Conservation (phyloP, 2,113 vertebrate genomes). For the Xiphias gladius region DNA sequence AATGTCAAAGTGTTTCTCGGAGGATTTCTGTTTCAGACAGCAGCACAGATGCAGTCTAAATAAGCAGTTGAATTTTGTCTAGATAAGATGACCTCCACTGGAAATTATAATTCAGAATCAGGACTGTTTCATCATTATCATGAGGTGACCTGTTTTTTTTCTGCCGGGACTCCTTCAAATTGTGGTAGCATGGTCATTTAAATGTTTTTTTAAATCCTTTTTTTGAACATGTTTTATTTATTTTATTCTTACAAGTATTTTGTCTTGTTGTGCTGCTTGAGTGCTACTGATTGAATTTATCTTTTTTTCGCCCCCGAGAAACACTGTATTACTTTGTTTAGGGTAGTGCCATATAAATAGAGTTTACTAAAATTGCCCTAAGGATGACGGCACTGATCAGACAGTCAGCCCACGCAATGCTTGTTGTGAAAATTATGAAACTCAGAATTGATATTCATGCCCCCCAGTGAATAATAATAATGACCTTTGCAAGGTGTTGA, state of each 20-base stretch:
- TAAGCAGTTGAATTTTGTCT: slow-evolving; percentile 13
- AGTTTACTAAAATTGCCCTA: not conserved
- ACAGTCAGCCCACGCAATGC: not conserved
- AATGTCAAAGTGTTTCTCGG: slow-evolving; percentile 55
- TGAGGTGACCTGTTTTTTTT: not conserved
- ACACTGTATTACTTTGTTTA: not conserved
- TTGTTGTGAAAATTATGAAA: slow-evolving; percentile 2
- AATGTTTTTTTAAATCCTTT: too few species aligned
- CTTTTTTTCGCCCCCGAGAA: too few species aligned
- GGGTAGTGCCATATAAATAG: not conserved
- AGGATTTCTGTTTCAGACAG: slow-evolving; percentile 18
- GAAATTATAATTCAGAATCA: slow-evolving; percentile 18
- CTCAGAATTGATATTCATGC: slow-evolving; percentile 38
- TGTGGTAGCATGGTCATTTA: not conserved
- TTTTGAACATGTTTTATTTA: not conserved
- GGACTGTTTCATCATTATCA: slow-evolving; percentile 1
- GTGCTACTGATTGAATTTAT: too few species aligned
- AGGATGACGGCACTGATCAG: not conserved
- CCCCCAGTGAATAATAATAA: not conserved
- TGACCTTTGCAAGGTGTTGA: too few species aligned
- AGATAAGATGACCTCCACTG: slow-evolving; percentile 5
- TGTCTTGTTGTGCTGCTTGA: too few species aligned
- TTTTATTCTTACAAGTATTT: too few species aligned
- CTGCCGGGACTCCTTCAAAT: not conserved
- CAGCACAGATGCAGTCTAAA: slow-evolving; percentile 21